phyloP scores from a whole-genome alignment of 92 coral and sea anemone species.

The Epizoanthus fatuus region DNA sequence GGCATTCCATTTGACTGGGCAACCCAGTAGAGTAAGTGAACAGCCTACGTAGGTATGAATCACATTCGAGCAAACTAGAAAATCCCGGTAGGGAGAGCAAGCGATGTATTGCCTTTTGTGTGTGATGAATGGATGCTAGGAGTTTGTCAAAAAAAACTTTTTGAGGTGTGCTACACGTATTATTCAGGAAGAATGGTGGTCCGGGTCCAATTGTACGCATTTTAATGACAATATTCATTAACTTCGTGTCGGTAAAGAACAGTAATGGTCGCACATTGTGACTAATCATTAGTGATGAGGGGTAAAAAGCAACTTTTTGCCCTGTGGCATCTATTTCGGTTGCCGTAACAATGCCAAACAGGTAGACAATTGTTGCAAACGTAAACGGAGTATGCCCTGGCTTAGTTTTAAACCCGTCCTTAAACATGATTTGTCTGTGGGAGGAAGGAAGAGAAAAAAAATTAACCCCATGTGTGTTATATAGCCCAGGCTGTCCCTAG shows the following conservation, averaged over 20 bases:
- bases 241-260: conserved; percentile 3
- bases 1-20: conserved; percentile 21
- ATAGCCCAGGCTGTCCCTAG: too few relatives aligned
- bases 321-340: neutral
- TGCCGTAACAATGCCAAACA: neutral
- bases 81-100: conserved; percentile 20
- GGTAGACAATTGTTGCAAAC: neutral
- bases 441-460: neutral
- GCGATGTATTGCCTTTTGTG: conserved; percentile 24
- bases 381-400: neutral
- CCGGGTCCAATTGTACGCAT: neutral
- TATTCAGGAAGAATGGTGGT: neutral
- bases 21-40: conserved; percentile 10
- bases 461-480: neutral
- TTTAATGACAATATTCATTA: conserved; percentile 3
- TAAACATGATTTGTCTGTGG: neutral
- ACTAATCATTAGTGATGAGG: conserved; percentile 12
- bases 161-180: neutral
- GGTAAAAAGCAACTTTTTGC: conserved; percentile 21
- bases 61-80: conserved; percentile 16
- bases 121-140: conserved; percentile 2
- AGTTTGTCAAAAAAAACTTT: conserved; percentile 8
- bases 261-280: conserved; percentile 27
- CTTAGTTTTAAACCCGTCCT: neutral
- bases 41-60: conserved; percentile 17